Conservation (phyloP, 2,113 vertebrate genomes). For the Sterrhoptilus dennistouni region DNA sequence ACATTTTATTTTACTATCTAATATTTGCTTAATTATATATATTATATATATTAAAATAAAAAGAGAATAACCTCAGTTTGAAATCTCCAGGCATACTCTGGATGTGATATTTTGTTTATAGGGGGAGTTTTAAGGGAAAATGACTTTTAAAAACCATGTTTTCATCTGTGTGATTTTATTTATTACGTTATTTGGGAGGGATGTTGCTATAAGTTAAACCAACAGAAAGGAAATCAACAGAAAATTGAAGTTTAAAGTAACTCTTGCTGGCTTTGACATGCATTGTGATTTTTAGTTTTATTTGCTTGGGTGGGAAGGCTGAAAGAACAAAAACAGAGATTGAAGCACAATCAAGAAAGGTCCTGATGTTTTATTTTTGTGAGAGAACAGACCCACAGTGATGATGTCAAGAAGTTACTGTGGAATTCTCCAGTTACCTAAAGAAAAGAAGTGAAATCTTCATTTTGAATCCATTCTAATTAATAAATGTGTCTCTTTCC, state of each 20-base stretch:
- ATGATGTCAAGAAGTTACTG: not conserved
- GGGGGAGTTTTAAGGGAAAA: not conserved
- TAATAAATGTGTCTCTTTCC: constrained; percentile 24
- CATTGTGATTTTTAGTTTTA: not conserved
- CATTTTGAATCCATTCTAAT: not conserved
- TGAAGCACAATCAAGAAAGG: not conserved
- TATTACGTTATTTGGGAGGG: not conserved
- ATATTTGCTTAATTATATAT: not conserved
- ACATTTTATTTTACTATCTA: too few species aligned
- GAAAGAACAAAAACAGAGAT: not conserved
- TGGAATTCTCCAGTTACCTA: not conserved
- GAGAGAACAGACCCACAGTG: not conserved
- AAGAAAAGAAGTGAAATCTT: not conserved
- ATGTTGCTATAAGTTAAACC: not conserved
- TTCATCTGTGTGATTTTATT: not conserved
- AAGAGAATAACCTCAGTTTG: not conserved
- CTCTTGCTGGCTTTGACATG: not conserved
- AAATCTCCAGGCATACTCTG: not conserved
- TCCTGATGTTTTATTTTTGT: not conserved
- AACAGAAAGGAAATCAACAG: not conserved
- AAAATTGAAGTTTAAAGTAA: not conserved
- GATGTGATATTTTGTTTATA: not conserved
- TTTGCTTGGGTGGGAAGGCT: not conserved
- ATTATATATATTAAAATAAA: not conserved
- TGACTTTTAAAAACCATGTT: rapidly evolving